Evolutionary conservation across 2,797 vertebrate species (phyloP), one percentile per base, ranked within the genome.

Genomic region (Sylvia borin): DNA sequence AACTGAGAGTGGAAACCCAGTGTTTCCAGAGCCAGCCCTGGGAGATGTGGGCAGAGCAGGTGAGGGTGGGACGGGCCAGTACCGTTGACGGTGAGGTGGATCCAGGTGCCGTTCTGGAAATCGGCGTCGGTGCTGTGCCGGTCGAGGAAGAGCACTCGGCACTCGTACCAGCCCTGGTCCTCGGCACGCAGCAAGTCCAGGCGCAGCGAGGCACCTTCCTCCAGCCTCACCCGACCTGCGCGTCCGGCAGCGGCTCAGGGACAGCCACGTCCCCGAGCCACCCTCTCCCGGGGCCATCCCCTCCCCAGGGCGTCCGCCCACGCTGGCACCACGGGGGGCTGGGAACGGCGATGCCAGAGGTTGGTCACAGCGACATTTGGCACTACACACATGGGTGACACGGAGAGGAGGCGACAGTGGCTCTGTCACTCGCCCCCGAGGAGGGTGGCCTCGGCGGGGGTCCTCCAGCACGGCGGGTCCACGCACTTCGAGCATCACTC

Each of bases 101-200:
- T 99, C 99, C 99, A 99, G 77, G 99, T 99, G 97, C 99, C 99
- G 19, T 99, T 99, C 77, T 95, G 98, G 95, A 99, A 99, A 93
- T 99, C 98, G 6, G 99, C 99, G 3, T 98, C 98, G 0, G 90
- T 92, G 93, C 97, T 98, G 95, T 98, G 98, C 60, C 96, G 98
- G 96, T 99, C 98, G 80, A 99, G 97, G 77, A 99, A 98, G 65
- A 99, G 98, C 94, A 99, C 99, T 1, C 99, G 98, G 90, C 99
- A 99, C 96, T 99, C 99, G n/a, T 99, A 99, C 99, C 99, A 99
- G 95, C 99, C 99, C 94, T 99, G 99, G 68, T 99, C 99, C 94
- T 99, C 98, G 2, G 98, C 97, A 2, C 98, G 98, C 94, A 99
- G 98, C 45, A 94, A 96, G 36, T 99, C 98, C 9, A 99, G 98